phyloP scores from a whole-genome alignment of 2,113 vertebrate genomes.

The Cynocephalus volans region DNA sequence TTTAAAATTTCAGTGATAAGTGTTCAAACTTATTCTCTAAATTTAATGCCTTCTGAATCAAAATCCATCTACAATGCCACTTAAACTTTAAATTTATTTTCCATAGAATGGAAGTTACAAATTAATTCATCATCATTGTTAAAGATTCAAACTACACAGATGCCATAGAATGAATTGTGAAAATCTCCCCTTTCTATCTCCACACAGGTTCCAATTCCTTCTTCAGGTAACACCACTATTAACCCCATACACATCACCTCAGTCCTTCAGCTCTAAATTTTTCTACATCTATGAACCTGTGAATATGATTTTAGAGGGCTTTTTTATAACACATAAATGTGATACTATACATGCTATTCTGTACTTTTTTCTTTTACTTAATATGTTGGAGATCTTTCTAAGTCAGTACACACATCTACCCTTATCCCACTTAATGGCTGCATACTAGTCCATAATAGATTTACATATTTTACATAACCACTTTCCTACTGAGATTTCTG shows the following conservation, averaged over 20 bases:
- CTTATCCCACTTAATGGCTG: background rate
- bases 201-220: background rate
- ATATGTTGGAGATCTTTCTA: background rate
- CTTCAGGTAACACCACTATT: background rate
- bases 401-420: background rate
- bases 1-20: background rate
- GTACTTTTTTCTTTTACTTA: background rate
- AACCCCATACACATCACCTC: background rate
- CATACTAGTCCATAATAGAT: background rate
- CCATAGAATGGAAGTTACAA: constrained; percentile 37
- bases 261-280: constrained; percentile 12
- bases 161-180: constrained; percentile 24
- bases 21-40: constrained; percentile 39
- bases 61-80: constrained; percentile 1
- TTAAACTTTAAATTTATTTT: background rate
- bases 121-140: constrained; percentile 1
- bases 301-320: background rate
- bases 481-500: constrained; percentile 12
- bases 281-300: background rate
- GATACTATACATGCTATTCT: background rate
- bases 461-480: constrained; percentile 17
- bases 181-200: background rate
- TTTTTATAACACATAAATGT: background rate
- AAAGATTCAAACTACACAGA: constrained; percentile 57
- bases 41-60: constrained; percentile 32